A percentile compares a stretch with the other conserved stretches of the same genome.
Conservation (phyloP, 2,888 invertebrate species). For the Dicyrtomina minuta region DNA sequence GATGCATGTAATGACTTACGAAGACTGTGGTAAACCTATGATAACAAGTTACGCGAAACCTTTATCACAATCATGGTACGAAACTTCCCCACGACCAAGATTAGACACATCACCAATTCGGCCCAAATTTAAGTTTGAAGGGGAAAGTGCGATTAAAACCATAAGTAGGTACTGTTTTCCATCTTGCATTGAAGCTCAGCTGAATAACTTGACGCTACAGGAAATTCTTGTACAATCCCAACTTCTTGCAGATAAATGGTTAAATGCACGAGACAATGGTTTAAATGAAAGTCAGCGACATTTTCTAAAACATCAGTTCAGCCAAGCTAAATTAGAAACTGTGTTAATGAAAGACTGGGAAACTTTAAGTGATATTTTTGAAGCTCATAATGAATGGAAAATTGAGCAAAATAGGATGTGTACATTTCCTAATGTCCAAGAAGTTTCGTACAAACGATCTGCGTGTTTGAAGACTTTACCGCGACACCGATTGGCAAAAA, state of each 20-base stretch:
- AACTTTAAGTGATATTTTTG: slow-evolving; percentile 11
- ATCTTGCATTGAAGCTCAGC: slow-evolving; percentile 9
- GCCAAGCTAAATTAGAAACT: neutral
- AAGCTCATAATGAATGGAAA: slow-evolving; percentile 12
- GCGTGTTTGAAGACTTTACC: slow-evolving; percentile 10
- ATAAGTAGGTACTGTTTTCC: slow-evolving; percentile 27
- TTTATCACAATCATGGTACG: neutral
- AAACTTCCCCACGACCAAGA: slow-evolving; percentile 14
- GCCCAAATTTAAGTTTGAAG: slow-evolving; percentile 11
- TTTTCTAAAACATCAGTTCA: slow-evolving; percentile 15
- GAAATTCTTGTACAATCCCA: slow-evolving; percentile 7
- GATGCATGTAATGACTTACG: slow-evolving; percentile 9
- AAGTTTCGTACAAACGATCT: slow-evolving; percentile 8
- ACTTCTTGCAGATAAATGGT: neutral
- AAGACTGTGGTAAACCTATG: slow-evolving; percentile 16
- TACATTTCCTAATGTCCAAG: neutral
- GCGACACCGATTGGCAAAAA: slow-evolving; percentile 1
- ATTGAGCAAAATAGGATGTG: neutral
- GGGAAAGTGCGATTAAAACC: slow-evolving; percentile 12
- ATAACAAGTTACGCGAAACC: slow-evolving; percentile 21
- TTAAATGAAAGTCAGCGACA: neutral
- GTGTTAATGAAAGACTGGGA: slow-evolving; percentile 16
- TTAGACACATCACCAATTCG: slow-evolving; percentile 12
- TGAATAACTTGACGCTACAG: slow-evolving; percentile 3
- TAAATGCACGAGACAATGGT: neutral